These are phyloP conservation scores for Apoda limacodes DNA, from an alignment of 2,888 invertebrate genomes.

Conservation along the genomic window DNA sequence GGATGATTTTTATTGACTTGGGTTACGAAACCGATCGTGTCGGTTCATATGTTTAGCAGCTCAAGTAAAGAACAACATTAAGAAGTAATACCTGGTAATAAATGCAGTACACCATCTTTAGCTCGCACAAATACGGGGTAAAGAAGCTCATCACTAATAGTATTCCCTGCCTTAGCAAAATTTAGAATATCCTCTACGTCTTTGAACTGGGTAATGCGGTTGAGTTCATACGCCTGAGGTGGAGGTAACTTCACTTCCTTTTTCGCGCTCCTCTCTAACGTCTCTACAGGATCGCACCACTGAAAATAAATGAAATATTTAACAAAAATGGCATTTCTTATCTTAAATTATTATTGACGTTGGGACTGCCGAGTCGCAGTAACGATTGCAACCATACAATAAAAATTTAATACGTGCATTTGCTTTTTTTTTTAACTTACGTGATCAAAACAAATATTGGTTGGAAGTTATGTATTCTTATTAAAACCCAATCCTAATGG, in stretches of 20 bases:
- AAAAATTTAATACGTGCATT: no score
- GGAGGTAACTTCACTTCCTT: slow-evolving; percentile 70
- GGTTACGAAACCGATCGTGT: not conserved
- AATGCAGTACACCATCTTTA: slow-evolving; percentile 67
- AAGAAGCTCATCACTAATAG: slow-evolving; percentile 59
- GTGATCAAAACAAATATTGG: no score
- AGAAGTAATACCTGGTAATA: slow-evolving; percentile 70
- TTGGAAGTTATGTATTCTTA: no score
- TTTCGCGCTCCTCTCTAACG: slow-evolving; percentile 45
- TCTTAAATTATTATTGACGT: no score
- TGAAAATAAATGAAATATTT: slow-evolving; percentile 36
- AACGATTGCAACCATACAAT: no score
- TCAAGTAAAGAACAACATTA: slow-evolving; percentile 1
- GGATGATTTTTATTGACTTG: not conserved
- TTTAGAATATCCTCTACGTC: slow-evolving; percentile 67
- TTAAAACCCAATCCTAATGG: no score
- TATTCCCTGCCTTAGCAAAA: slow-evolving; percentile 70
- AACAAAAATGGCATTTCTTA: no score
- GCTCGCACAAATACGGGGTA: slow-evolving; percentile 67
- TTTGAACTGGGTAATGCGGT: slow-evolving; percentile 67
- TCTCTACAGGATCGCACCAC: slow-evolving; percentile 75
- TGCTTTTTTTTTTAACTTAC: no score
- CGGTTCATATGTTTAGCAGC: not conserved
- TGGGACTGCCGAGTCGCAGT: no score
- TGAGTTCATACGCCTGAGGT: slow-evolving; percentile 84